Conservation (phyloP, 1,140 invertebrate species). For the Micrasema minimum region DNA sequence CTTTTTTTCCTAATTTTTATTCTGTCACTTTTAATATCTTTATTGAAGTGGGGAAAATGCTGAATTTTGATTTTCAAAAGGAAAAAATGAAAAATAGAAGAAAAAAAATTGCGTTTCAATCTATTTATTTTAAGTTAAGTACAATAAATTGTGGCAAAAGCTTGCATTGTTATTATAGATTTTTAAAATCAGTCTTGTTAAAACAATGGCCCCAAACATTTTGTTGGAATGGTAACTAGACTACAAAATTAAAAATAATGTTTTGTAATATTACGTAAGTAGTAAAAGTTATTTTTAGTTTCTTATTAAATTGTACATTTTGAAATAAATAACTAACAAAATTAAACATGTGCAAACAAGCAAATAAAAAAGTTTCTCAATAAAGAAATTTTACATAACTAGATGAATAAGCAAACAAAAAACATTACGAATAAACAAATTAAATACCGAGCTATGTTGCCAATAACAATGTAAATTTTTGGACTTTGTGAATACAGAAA, state of each 20-base stretch:
- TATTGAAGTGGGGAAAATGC: too few species aligned
- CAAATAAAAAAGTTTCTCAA: background rate
- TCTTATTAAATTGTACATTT: slow-evolving; percentile 8
- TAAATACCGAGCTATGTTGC: too few species aligned
- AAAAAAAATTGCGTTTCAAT: slow-evolving; percentile 19
- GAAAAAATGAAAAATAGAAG: background rate
- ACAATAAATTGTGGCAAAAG: slow-evolving; percentile 48
- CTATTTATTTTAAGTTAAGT: slow-evolving; percentile 48
- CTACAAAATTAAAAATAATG: slow-evolving; percentile 39
- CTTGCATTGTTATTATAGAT: slow-evolving; percentile 47
- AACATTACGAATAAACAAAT: too few species aligned
- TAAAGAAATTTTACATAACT: too few species aligned
- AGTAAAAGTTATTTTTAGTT: slow-evolving; percentile 25
- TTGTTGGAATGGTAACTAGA: slow-evolving; percentile 53
- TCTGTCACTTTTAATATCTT: too few species aligned
- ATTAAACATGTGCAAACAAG: slow-evolving; percentile 19
- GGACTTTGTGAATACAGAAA: too few species aligned
- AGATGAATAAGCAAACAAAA: too few species aligned
- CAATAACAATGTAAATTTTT: too few species aligned
- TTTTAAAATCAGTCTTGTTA: slow-evolving; percentile 54
- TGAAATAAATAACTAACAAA: slow-evolving; percentile 19
- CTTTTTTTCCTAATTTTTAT: too few species aligned
- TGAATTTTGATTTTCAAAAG: too few species aligned
- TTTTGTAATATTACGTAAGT: background rate
- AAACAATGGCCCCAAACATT: slow-evolving; percentile 51